These are phyloP conservation scores for Amblyjoppa proteus DNA, from an alignment of 2,888 invertebrate species.

Conservation along the genomic window DNA sequence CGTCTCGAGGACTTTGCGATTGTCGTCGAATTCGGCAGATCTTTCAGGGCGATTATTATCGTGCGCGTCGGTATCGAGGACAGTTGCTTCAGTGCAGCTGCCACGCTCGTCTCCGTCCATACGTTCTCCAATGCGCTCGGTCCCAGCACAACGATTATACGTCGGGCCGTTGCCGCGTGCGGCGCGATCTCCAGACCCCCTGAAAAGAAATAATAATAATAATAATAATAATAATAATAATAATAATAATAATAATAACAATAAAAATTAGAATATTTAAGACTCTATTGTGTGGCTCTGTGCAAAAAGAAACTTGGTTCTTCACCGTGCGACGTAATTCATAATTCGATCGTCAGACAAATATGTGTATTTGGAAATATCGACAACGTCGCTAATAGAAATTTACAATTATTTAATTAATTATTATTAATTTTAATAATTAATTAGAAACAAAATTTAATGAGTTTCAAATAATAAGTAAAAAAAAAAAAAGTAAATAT, in stretches of 20 bases:
- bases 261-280: background rate
- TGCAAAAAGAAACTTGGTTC: background rate
- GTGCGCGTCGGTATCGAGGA: conserved; percentile 80
- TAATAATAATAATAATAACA: background rate
- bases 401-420: too few relatives aligned
- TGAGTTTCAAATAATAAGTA: too few relatives aligned
- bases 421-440: too few relatives aligned
- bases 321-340: too few relatives aligned
- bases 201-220: conserved; percentile 78
- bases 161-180: conserved; percentile 86
- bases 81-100: conserved; percentile 85
- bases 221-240: too few relatives aligned
- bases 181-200: conserved; percentile 87
- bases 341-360: too few relatives aligned
- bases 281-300: background rate
- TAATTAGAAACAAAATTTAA: too few relatives aligned
- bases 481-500: conserved; percentile 29
- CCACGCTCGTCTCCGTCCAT: conserved; percentile 85
- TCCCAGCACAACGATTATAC: conserved; percentile 85
- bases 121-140: conserved; percentile 84
- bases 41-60: conserved; percentile 84
- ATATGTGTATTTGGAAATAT: too few relatives aligned
- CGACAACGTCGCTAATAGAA: too few relatives aligned
- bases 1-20: conserved; percentile 86
- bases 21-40: conserved; percentile 83